These are phyloP conservation scores for Scaptomyza tumidula DNA, from an alignment of 2,888 invertebrate genomes.

Conservation along the genomic window DNA sequence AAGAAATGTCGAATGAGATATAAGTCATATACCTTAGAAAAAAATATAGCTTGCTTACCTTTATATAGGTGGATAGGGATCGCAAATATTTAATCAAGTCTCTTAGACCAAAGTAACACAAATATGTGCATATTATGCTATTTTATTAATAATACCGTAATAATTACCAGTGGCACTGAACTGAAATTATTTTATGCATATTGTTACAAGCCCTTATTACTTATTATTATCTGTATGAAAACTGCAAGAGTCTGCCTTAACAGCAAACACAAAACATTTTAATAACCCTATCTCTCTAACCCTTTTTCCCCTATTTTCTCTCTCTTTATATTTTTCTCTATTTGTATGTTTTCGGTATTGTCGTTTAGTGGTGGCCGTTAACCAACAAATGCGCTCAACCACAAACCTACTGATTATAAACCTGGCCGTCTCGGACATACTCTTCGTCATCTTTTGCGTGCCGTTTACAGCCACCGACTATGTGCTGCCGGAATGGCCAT, in stretches of 20 bases:
- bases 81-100: no score
- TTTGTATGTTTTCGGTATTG: no score
- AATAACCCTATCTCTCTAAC: neutral
- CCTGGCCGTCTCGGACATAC: slow-evolving; percentile 94
- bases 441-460: slow-evolving; percentile 96
- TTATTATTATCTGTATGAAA: neutral
- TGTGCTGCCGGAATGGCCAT: slow-evolving; percentile 94
- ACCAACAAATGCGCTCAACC: slow-evolving; percentile 96
- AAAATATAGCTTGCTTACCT: no score
- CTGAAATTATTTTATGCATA: neutral
- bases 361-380: slow-evolving; percentile 90
- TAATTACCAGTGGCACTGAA: no score
- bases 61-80: no score
- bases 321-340: neutral
- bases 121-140: no score
- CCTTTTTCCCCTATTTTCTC: neutral
- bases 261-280: neutral
- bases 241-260: neutral
- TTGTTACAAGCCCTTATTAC: neutral
- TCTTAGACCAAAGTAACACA: no score
- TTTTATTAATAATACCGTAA: no score
- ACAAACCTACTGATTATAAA: slow-evolving; percentile 96
- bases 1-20: no score
- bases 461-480: slow-evolving; percentile 97
- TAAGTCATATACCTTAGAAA: no score